phyloP scores from a whole-genome alignment of 2,888 invertebrate species.

The Meteorus cinctellus region DNA sequence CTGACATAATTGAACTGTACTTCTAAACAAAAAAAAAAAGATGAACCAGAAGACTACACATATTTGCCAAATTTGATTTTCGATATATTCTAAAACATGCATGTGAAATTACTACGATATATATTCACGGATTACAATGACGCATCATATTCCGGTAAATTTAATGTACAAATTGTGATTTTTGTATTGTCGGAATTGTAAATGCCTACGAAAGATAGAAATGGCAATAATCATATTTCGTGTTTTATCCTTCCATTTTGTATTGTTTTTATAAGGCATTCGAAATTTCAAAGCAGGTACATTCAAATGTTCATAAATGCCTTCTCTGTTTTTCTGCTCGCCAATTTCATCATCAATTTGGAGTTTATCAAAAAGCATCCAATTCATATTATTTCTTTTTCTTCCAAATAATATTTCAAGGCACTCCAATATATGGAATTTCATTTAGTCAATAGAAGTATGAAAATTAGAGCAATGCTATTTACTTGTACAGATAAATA shows the following conservation, averaged over 20 bases:
- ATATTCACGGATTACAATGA: not conserved
- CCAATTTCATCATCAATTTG: not conserved
- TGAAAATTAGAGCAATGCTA: not conserved
- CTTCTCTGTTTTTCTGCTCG: not conserved
- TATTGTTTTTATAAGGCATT: conserved; percentile 12
- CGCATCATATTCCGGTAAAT: not conserved
- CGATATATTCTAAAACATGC: not conserved
- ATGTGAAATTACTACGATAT: not conserved
- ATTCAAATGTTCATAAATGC: conserved; percentile 16
- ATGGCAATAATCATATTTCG: conserved; percentile 25
- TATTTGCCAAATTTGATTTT: conserved; percentile 31
- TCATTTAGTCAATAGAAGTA: not conserved
- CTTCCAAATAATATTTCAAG: conserved; percentile 27
- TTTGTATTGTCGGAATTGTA: conserved; percentile 40
- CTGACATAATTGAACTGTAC: conserved; percentile 10
- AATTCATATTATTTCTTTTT: not conserved
- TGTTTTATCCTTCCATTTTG: conserved; percentile 3
- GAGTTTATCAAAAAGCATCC: not conserved
- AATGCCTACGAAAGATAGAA: conserved; percentile 38
- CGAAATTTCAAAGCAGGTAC: conserved; percentile 33
- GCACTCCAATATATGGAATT: conserved; percentile 31
- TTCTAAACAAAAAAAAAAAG: conserved; percentile 1
- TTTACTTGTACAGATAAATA: not conserved
- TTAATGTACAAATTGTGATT: conserved; percentile 6
- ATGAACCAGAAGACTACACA: conserved; percentile 29